Conservation (phyloP, 2,113 vertebrate genomes). For the Gobio gobio region DNA sequence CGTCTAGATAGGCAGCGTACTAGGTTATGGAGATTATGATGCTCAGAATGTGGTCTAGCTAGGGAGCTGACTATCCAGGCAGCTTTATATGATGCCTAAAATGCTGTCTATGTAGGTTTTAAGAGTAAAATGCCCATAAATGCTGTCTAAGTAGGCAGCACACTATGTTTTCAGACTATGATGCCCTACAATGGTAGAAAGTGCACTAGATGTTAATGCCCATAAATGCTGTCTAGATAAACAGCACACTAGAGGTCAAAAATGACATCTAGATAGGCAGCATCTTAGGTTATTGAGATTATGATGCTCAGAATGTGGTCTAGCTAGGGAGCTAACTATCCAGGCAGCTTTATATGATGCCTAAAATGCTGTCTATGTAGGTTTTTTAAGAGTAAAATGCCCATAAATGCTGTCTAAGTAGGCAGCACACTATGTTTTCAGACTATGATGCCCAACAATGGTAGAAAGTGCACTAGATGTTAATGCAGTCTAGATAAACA, state of each 20-base stretch:
- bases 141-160: no score
- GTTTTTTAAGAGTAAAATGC: background rate
- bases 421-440: background rate
- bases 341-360: no score
- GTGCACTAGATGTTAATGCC: background rate
- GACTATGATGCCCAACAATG: background rate
- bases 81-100: no score
- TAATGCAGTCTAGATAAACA: background rate
- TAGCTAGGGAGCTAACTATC: background rate
- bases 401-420: background rate
- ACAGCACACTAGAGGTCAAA: no score
- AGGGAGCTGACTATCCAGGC: background rate
- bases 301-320: background rate
- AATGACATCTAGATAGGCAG: background rate
- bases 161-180: background rate
- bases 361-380: background rate
- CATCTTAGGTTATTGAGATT: background rate
- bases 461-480: no score
- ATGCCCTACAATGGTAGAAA: background rate
- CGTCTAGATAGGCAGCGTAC: background rate
- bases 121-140: no score
- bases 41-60: no score
- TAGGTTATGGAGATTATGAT: background rate
- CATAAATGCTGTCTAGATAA: no score
- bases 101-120: no score